Evolutionary conservation across 2,888 invertebrate species (phyloP).

Genomic region (Tetranychus truncatus): DNA sequence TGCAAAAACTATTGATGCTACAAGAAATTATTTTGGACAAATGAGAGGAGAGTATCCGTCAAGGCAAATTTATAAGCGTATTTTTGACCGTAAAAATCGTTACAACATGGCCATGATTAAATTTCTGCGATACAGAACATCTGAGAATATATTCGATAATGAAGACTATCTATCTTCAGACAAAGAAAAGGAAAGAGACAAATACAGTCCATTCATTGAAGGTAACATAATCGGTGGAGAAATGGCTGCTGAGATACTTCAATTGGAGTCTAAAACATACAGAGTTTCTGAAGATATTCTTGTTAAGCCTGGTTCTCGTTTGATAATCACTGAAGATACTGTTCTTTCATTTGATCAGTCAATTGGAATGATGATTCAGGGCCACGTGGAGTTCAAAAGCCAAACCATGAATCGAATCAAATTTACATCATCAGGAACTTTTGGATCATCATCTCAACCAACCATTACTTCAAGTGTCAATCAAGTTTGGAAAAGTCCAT

Average conservation of each 20-base stretch:
- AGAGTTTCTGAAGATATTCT: constrained; percentile 82
- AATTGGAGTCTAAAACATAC: constrained; percentile 52
- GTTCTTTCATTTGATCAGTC: constrained; percentile 58
- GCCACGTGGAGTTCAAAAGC: constrained; percentile 48
- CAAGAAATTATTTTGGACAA: constrained; percentile 74
- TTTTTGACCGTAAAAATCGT: constrained; percentile 54
- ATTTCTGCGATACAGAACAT: constrained; percentile 73
- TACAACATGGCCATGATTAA: constrained; percentile 82
- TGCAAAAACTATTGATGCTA: constrained; percentile 76
- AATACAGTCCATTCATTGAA: constrained; percentile 24
- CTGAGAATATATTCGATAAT: constrained; percentile 71
- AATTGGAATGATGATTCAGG: constrained; percentile 90
- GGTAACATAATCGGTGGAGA: constrained; percentile 56
- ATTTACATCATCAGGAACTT: constrained; percentile 21
- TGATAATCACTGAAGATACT: constrained; percentile 71
- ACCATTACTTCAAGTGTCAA: not conserved
- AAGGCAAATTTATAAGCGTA: constrained; percentile 32
- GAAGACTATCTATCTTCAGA: constrained; percentile 22
- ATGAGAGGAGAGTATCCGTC: constrained; percentile 23
- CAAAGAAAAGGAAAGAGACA: constrained; percentile 24
- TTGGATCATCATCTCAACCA: not conserved
- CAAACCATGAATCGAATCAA: constrained; percentile 24
- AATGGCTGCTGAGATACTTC: constrained; percentile 54
- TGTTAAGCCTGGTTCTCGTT: constrained; percentile 71
- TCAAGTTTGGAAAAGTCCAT: not conserved